These are phyloP conservation scores for Amblyornis subalaris DNA, from an alignment of 2,113 vertebrate genomes.

Conservation along the genomic window DNA sequence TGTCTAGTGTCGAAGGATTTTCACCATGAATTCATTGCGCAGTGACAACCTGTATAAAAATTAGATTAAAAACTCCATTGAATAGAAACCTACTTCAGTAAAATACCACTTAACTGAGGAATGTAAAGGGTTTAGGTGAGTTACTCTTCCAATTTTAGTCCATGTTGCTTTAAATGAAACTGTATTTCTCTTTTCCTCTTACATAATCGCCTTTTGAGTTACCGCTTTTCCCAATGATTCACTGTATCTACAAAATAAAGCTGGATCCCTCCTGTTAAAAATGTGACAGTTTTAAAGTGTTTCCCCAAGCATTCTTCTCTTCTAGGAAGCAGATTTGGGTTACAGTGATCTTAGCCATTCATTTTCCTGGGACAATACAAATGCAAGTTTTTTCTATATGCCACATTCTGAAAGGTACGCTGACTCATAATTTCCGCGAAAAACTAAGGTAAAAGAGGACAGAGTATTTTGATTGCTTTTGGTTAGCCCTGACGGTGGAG, in stretches of 20 bases:
- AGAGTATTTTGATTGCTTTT: not conserved
- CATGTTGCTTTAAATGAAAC: not conserved
- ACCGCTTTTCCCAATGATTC: not conserved
- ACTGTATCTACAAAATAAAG: not conserved
- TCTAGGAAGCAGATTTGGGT: not conserved
- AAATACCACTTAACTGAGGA: not conserved
- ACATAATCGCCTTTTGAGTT: not conserved
- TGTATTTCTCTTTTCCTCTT: not conserved
- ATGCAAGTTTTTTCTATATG: not conserved
- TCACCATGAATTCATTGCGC: not conserved
- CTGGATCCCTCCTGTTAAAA: not conserved
- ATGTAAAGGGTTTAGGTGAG: not conserved
- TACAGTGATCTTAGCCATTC: not conserved
- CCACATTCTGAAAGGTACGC: not conserved
- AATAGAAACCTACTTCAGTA: not conserved
- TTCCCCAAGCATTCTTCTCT: not conserved
- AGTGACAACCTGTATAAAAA: not conserved
- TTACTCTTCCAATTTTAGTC: not conserved
- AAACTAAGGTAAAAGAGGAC: not conserved
- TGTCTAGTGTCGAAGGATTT: not conserved
- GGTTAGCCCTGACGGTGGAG: not conserved
- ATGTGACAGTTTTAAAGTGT: not conserved
- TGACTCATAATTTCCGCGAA: not conserved
- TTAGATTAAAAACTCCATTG: not conserved
- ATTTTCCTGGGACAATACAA: not conserved